phyloP scores from a whole-genome alignment of 30 jellyfish, hydroid and myxozoan species.

The Phacellophora camtschatica region DNA sequence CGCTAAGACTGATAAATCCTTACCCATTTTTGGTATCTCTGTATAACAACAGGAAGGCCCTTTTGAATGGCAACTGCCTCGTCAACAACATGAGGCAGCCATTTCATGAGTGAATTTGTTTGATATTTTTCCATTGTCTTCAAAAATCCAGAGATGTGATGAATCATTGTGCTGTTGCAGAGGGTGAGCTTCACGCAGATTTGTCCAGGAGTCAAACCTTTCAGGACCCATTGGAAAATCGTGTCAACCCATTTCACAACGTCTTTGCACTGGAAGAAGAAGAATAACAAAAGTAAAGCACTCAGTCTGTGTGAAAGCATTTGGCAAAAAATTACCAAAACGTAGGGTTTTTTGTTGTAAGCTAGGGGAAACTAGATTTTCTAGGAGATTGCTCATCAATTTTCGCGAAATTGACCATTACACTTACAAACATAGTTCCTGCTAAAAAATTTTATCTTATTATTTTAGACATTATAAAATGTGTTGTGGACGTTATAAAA shows the following conservation, averaged over 20 bases:
- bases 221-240: conserved; percentile 33
- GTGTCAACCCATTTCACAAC: background rate
- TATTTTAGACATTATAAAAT: too few species aligned
- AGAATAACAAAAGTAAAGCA: background rate
- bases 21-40: conserved; percentile 9
- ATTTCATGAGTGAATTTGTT: background rate
- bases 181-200: conserved; percentile 30
- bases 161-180: conserved; percentile 14
- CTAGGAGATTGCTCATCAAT: too few species aligned
- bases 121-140: background rate
- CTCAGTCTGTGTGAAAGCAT: too few species aligned
- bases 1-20: too few species aligned
- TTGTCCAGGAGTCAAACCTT: conserved; percentile 47
- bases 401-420: too few species aligned
- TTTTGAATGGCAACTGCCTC: background rate
- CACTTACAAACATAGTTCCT: too few species aligned
- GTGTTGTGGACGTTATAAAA: too few species aligned
- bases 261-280: conserved; percentile 41
- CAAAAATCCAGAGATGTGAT: background rate
- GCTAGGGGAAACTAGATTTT: too few species aligned
- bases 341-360: too few species aligned
- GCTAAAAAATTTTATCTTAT: too few species aligned
- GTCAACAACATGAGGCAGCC: background rate
- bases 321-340: too few species aligned
- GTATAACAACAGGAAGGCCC: conserved; percentile 8